Conservation (phyloP, 2,113 vertebrate species). For the Pholis gunnellus region DNA sequence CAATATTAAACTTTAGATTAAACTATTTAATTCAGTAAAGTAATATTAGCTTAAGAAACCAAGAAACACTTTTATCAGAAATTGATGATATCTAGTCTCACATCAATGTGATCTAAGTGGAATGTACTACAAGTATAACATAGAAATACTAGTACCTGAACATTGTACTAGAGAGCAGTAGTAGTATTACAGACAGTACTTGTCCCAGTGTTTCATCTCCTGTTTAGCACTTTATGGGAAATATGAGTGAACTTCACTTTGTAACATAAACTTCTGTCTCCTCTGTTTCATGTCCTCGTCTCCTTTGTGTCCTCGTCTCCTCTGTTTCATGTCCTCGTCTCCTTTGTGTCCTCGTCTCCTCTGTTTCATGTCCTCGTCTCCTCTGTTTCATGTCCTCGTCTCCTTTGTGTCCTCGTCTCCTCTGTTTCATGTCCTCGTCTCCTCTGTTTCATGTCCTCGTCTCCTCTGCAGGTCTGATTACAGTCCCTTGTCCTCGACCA, state of each 20-base stretch:
- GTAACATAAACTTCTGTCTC: conserved; percentile 69
- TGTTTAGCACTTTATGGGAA: conserved; percentile 66
- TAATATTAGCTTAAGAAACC: too few relatives aligned
- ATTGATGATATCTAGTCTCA: too few relatives aligned
- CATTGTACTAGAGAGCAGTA: not conserved
- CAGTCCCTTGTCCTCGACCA: conserved; percentile 93
- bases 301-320: too few relatives aligned
- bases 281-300: conserved; percentile 32
- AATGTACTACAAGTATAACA: not conserved
- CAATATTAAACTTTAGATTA: too few relatives aligned
- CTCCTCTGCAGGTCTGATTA: conserved; percentile 90
- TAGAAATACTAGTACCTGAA: not conserved
- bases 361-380: too few relatives aligned
- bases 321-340: too few relatives aligned
- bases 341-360: too few relatives aligned
- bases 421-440: too few relatives aligned
- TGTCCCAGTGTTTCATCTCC: not conserved
- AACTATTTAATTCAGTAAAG: too few relatives aligned
- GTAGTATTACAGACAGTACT: not conserved
- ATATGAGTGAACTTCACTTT: conserved; percentile 43
- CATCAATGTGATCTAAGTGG: too few relatives aligned
- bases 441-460: too few relatives aligned
- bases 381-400: not conserved
- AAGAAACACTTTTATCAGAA: too few relatives aligned
- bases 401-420: conserved; percentile 41